Conservation (phyloP, 2,888 invertebrate species). For the Epinotia ramella region DNA sequence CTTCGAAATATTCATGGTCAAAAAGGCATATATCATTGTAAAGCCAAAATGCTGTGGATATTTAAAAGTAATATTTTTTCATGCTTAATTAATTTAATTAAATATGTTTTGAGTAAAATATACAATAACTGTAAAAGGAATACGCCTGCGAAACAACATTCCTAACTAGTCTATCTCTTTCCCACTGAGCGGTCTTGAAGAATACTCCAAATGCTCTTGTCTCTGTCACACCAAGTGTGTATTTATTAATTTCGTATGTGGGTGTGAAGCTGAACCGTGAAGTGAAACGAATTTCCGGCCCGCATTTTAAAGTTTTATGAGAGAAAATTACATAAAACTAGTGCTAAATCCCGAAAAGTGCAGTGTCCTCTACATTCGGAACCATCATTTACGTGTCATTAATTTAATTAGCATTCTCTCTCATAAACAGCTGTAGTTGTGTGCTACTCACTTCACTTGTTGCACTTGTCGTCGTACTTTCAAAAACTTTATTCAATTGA, state of each 20-base stretch:
- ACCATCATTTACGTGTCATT: slow-evolving; percentile 45
- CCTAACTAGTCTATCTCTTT: slow-evolving; percentile 29
- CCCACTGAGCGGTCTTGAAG: slow-evolving; percentile 1
- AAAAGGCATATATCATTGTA: not conserved
- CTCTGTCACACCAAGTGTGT: slow-evolving; percentile 36
- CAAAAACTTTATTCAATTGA: slow-evolving; percentile 60
- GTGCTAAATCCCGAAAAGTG: slow-evolving; percentile 30
- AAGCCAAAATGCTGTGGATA: not conserved
- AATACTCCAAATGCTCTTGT: not conserved
- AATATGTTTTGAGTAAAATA: not conserved
- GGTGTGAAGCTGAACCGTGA: slow-evolving; percentile 41
- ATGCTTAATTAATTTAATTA: no score
- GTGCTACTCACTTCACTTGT: slow-evolving; percentile 59
- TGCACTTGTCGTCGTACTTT: slow-evolving; percentile 70
- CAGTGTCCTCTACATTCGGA: slow-evolving; percentile 13
- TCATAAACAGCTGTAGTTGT: slow-evolving; percentile 69
- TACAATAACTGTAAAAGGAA: slow-evolving; percentile 42
- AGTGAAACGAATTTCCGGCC: slow-evolving; percentile 44
- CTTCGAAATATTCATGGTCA: not conserved
- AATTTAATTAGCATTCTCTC: slow-evolving; percentile 57
- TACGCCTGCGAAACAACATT: slow-evolving; percentile 43
- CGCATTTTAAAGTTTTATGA: slow-evolving; percentile 45
- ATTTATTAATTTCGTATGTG: slow-evolving; percentile 41
- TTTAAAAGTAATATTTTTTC: not conserved
- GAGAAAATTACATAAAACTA: slow-evolving; percentile 35